Evolutionary conservation across 2,797 vertebrate species (phyloP), one percentile per base, ranked within the genome.

Genomic region (Pantherophis vulpinus): DNA sequence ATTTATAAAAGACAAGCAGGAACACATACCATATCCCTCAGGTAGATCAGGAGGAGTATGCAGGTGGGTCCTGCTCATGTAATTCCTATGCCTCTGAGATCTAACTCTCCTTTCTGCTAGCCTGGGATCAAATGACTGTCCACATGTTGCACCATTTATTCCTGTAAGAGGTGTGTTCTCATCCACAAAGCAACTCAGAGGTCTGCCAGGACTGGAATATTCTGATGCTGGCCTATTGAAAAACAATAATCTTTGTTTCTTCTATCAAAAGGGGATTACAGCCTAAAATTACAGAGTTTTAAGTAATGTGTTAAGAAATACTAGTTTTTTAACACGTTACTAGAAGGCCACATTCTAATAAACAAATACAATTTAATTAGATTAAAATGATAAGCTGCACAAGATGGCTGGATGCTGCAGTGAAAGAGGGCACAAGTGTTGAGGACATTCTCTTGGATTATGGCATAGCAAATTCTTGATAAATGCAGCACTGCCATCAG

Each of bases 41-140:
- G 99, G 99, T 42, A 99, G 98, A 96, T 99, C 99, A 0, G 99
- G 99, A 8, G 99, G 99, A 20, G 99, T 99, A 97, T 99, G 99
- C 96, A 99, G 98, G 96, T 99, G 99, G 66, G 99, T 99, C 95
- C 99, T 98, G 98, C 99, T 99, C 99, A 99, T 99, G 97, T 99
- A 99, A 97, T 99, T 99, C 95, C 99, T 98, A 96, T 99, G 99
- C 95, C 99, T 98, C 95, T 99, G 99, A 1, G 99, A 99, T 86
- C 99, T 98, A 79, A 99, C 99, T 87, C 98, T 98, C 92, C 99
- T 98, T 97, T 99, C 99, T 11, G 98, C 98, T 93, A 98, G 97
- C 29, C 99, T 98, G 86, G 99, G 98, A 93, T 99, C 99, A 0
- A 97, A 97, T 0, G 97, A 96, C 91, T 99, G 98, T 90, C 98